A percentile compares a stretch with the other conserved stretches of the same genome.
Evolutionary conservation across 2,797 vertebrate genomes (phyloP).

Genomic region (Neosalanx taihuensis): DNA sequence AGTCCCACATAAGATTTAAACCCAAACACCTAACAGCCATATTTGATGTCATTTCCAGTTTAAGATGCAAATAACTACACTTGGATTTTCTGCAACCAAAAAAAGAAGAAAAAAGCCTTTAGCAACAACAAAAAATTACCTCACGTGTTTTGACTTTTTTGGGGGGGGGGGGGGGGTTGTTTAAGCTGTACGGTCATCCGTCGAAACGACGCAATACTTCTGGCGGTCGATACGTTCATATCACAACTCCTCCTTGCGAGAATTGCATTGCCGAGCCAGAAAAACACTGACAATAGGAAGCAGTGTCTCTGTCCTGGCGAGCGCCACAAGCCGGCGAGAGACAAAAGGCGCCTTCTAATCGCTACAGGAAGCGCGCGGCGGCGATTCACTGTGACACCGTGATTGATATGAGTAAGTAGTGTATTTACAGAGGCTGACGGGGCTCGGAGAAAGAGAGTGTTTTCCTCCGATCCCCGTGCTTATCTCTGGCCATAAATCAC

Average conservation of each 20-base stretch:
- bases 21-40: no score
- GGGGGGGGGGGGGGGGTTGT: no score
- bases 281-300: conserved; percentile 57
- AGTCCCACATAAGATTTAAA: neutral
- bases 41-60: no score
- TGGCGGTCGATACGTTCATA: neutral
- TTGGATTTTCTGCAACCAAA: no score
- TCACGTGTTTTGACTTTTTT: no score
- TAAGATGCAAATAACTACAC: no score
- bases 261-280: conserved; percentile 62
- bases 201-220: neutral
- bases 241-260: conserved; percentile 16
- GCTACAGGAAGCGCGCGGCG: conserved; percentile 66
- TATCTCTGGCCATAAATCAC: conserved; percentile 80
- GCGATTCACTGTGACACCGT: conserved; percentile 73
- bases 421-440: conserved; percentile 79
- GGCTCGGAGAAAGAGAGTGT: conserved; percentile 74
- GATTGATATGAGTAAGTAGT: conserved; percentile 79
- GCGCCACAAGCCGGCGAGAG: conserved; percentile 51
- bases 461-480: conserved; percentile 73
- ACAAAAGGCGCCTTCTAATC: conserved; percentile 72
- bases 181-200: neutral
- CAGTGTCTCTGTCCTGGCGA: conserved; percentile 61
- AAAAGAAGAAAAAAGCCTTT: no score
- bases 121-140: no score